Base-by-base conservation (phyloP, 2,888 invertebrate genomes). In the Agrotis puta region DNA sequence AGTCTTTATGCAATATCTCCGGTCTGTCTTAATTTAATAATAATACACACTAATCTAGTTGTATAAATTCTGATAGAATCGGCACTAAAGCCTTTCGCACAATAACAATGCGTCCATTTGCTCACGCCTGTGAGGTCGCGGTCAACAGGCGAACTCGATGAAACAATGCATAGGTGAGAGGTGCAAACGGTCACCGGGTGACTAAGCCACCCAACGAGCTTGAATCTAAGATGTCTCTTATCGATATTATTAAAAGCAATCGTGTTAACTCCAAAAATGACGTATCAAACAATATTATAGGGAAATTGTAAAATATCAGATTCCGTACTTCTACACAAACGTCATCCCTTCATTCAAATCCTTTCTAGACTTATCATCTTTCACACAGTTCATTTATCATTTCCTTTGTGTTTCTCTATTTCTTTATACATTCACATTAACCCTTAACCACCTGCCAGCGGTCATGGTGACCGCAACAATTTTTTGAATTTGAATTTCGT, bases 111-210 rank as follows among this genome's bases (percentile, higher is more conserved):
- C 51, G 47, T 33, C 27, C 48, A 48, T 68, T 66, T 56, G 48
- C 33, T 57, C 72, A 63, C 67, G 57, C 47, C 13, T 33, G 22
- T 6, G 61, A 16, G 79, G 79, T 79, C 79, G 79, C 76, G 79
- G 79, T 76, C 79, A 79, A 79, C 79, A 5, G 53, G 79, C 72
- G 14, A 20, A 20, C 62, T 62, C 47, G 71, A 53, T 65, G 24
- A 11, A 70, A 62, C 77, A 70, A 64, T 64, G 54, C 64, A 16
- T 66, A 20, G 67, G 73, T 51, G 77, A 77, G 63, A 76, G 79
- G 79, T 51, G 54, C 63, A 0, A 71, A n/a, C 65, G 76, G 53
- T 72, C 76, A 62, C 16, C 50, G 18, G 33, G 54, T 63, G 74
- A 63, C 70, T 64, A 57, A 75, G 53, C 14, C 16, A 64, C 64